Base-by-base conservation (phyloP, 1,140 invertebrate genomes). In the Cydia splendana region DNA sequence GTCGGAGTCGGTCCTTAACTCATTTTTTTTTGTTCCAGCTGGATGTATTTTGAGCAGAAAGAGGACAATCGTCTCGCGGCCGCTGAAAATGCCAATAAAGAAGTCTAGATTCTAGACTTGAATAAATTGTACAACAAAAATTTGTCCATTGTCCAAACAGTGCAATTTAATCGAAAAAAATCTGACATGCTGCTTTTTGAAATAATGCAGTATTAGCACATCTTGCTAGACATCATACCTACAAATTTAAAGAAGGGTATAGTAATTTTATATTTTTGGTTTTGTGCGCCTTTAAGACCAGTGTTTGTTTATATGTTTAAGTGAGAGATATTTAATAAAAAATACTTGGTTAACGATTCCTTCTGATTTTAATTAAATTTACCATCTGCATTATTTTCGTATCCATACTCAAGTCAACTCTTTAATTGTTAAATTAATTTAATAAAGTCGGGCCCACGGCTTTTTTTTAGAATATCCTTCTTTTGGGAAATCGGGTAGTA, bases 21-120 rank as follows among this genome's bases (percentile, higher is more conserved):
- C 0, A 24, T 24, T 24, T 24, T 24, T 62, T 62, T 62, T 62
- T 62, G 57, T 88, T 86, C n/a, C 87, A 91, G 90, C 76, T 92
- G 89, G 90, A 91, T 92, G 89, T 91, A 91, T 79, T 91, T 91
- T 82, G 87, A 93, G 79, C 87, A 93, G 78, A 84, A 78, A 4
- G 80, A 90, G 71, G 90, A 92, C 81, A 89, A 84, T 78, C 87
- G 88, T 80, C 78, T 81, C 2, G 91, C 91, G 38, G 92, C 93
- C 81, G 84, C 84, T 38, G 89, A 88, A 74, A 88, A 84, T 78
- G 84, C 85, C 1, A 91, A 85, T 75, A 88, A 88, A 81, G 89
- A 88, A 76, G 81, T 88, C 77, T 90, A 91, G 57, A 74, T 65
- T 15, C 77, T 38, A 12, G 51, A 34, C 28, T 53, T 28, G 5